Evolutionary conservation across 64 coral and sea anemone genomes (phyloP).

Genomic region (Montipora cactus): DNA sequence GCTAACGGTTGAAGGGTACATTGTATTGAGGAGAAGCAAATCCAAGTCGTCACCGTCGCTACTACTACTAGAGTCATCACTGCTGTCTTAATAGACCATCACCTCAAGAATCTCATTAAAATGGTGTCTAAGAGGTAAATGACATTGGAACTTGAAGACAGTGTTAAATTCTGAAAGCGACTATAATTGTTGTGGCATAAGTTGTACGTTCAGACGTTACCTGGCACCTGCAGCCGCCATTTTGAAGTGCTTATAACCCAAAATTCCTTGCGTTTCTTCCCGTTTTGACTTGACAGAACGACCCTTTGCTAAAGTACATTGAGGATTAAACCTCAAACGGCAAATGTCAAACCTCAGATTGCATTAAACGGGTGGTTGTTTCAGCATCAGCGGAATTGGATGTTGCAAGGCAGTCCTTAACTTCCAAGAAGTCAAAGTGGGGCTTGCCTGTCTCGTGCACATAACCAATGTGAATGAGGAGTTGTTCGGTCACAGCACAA

Average conservation of each 20-base stretch:
- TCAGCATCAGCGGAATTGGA: too few species aligned
- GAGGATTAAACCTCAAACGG: not conserved
- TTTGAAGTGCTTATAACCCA: constrained; percentile 12
- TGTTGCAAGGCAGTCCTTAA: too few species aligned
- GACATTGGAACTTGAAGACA: not conserved
- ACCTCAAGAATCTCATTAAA: constrained; percentile 33
- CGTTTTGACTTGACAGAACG: not conserved
- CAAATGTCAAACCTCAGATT: constrained; percentile 7
- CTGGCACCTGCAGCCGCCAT: constrained; percentile 47
- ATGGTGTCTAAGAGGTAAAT: not conserved
- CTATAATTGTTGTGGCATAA: not conserved
- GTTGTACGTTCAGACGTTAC: not conserved
- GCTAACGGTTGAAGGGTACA: not conserved
- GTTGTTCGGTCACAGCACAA: too few species aligned
- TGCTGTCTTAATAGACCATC: constrained; percentile 43
- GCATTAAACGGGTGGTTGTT: not conserved
- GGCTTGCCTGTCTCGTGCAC: too few species aligned
- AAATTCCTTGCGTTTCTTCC: not conserved
- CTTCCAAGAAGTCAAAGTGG: too few species aligned
- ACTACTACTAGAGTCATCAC: constrained; percentile 4
- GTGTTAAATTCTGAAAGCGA: not conserved
- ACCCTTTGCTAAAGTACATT: constrained; percentile 16
- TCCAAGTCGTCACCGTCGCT: constrained; percentile 33
- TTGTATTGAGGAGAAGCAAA: constrained; percentile 32
- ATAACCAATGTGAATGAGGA: too few species aligned